Base-by-base conservation (phyloP, 2,113 vertebrate genomes). In the Rhinopithecus roxellana region DNA sequence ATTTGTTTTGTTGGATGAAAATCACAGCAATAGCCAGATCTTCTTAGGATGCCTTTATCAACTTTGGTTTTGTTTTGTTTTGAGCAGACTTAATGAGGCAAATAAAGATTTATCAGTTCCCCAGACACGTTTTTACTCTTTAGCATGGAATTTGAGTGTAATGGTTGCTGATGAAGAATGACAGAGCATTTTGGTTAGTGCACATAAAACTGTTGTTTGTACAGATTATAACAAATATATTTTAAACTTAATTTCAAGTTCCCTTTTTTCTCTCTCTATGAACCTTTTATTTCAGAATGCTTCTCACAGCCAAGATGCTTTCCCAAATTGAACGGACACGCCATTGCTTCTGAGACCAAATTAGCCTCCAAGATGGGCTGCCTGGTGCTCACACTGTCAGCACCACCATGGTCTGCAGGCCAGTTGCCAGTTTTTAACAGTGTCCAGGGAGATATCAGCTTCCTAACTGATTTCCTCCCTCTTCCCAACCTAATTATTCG, bases 191-290 rank as follows among this genome's bases (percentile, higher is more conserved):
- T 93, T 77, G 90, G 84, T 95, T 85, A 83, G 32, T 50, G 55
- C 80, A 90, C 86, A 86, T 94, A 94, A 97, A 92, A 86, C 48
- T 84, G 75, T 77, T 98, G n/a, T 98, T 98, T 98, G 83, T 96
- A 98, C 13, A 27, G 67, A 52, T 97, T 96, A 67, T 97, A 97
- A 97, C 89, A 61, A 97, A 97, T 38, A 81, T 4, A 75, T 90
- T 92, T 95, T 98, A 97, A 97, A 98, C 98, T 96, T 97, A 97
- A 96, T 98, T 98, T 97, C n/a, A 77, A 92, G 8, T 82, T 97
- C 69, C 95, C 85, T 97, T 77, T 88, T 97, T 27, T 59, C 2
- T 88, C 59, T 94, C 69, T 64, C 32, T 67, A 7, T 82, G 86
- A 98, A 97, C 1, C 25, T 88, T 86, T 93, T 75, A 38, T 97